Evolutionary conservation across 2,113 vertebrate species (phyloP).

Genomic region (Varanus salvator): DNA sequence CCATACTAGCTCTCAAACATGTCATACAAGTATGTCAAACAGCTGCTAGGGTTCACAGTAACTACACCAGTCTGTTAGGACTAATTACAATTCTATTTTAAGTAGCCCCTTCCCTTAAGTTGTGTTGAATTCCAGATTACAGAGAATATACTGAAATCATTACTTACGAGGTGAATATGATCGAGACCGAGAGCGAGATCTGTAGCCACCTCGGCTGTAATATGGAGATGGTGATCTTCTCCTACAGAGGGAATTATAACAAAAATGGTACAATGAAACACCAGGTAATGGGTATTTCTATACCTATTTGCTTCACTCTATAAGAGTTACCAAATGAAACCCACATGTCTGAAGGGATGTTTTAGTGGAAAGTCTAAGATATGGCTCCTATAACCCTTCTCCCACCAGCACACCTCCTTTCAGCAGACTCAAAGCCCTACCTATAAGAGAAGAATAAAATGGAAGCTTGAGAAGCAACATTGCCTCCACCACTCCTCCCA

Average conservation of each 20-base stretch:
- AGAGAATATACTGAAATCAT: background rate
- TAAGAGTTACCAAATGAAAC: background rate
- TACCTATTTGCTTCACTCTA: background rate
- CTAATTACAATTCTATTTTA: background rate
- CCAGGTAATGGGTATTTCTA: background rate
- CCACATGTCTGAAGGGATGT: too few relatives aligned
- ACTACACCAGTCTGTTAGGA: background rate
- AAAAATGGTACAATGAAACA: background rate
- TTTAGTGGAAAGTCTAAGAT: too few relatives aligned
- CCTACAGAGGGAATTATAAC: constrained; percentile 71
- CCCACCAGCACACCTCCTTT: too few relatives aligned
- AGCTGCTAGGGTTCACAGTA: background rate
- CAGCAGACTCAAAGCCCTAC: too few relatives aligned
- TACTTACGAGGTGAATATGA: constrained; percentile 97
- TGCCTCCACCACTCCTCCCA: too few relatives aligned
- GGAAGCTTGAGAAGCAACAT: too few relatives aligned
- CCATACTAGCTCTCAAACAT: too few relatives aligned
- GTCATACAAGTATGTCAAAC: background rate
- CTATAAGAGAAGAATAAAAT: too few relatives aligned
- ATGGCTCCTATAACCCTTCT: too few relatives aligned
- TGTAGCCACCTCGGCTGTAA: constrained; percentile 92
- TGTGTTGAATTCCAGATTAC: background rate
- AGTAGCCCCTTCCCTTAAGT: background rate
- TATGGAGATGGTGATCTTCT: constrained; percentile 94
- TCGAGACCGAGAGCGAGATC: constrained; percentile 91